Base-by-base conservation (phyloP, 2,888 invertebrate species). In the Nomada ruficornis region DNA sequence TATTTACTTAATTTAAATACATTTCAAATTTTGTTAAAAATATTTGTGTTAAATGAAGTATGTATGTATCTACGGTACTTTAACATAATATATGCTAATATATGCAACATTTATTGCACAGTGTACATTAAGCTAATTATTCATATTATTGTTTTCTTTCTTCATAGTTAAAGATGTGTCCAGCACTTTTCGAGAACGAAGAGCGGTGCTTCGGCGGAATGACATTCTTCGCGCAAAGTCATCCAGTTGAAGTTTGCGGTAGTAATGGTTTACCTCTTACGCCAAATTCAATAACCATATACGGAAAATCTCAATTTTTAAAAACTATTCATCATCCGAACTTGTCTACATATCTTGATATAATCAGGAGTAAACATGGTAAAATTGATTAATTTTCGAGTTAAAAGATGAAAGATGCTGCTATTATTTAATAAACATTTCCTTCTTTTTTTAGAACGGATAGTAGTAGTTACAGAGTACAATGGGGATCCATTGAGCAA, bases 221-320 rank as follows among this genome's bases (percentile, higher is more conserved):
- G 90, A 98, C 98, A 29, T 98, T 98, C 94, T 98, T 98, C 94
- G 98, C 98, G 0, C 97, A 97, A 91, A 96, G 97, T 91, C 98
- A 98, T 93, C 97, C 98, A 15, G 97, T 97, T 44, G 98, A 98
- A 94, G 96, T 96, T 71, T 99, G 99, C 94, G 99, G 99, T 13
- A 98, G 98, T 87, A 99, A 99, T 94, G 99, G 99, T 1, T 94
- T 99, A 65, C 99, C 99, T 0, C 94, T 99, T 26, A 99, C 99
- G 1, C 99, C 99, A 2, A 99, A 99, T 94, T 98, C 99, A 0
- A 98, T 99, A 82, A 97, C 98, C 75, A 98, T 99, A 91, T 95
- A 98, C 75, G 99, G 99, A 10, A 95, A 96, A 91, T 97, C 98
- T 42, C 98, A 98, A 93, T 95, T 96, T 80, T 94, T 99, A 20